A percentile compares a stretch with the other conserved stretches of the same genome.
These are phyloP conservation scores for Diglossa brunneiventris DNA, from an alignment of 2,113 vertebrate species.

Conservation along the genomic window DNA sequence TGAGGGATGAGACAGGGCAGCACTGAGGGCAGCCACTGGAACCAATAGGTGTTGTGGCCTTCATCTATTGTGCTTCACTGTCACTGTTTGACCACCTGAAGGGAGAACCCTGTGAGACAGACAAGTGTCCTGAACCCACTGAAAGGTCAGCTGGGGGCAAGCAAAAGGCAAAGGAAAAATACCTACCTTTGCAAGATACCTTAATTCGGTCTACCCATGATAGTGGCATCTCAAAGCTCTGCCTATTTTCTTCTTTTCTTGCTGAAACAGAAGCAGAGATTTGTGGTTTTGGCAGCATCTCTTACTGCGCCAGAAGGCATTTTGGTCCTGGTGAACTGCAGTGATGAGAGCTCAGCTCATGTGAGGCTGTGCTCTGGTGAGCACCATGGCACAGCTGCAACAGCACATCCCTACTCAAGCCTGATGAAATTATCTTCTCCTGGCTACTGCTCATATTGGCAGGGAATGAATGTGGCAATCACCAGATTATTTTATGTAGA, in stretches of 20 bases:
- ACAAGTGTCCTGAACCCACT: not conserved
- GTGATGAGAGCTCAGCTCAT: not conserved
- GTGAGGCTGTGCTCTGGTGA: fast-evolving
- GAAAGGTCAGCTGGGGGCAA: not conserved
- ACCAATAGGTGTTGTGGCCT: not conserved
- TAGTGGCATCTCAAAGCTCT: conserved; percentile 79
- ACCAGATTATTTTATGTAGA: not conserved
- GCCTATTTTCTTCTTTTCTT: conserved; percentile 62
- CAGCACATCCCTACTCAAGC: not conserved
- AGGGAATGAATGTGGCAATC: not conserved
- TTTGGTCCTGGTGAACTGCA: not conserved
- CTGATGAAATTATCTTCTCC: not conserved
- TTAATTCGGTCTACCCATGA: conserved; percentile 82
- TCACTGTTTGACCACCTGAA: not conserved
- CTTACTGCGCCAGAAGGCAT: not conserved
- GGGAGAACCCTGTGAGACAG: not conserved
- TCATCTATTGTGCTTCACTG: not conserved
- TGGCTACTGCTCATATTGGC: not conserved
- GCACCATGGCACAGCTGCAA: no score
- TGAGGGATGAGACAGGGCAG: not conserved
- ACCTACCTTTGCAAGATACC: conserved; percentile 78
- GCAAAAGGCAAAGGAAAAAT: not conserved
- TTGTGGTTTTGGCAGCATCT: not conserved
- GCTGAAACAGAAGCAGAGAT: conserved; percentile 20
- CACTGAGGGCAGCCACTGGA: not conserved